Percentiles rank a stretch among this genome's conserved stretches.
phyloP scores from a whole-genome alignment of 2,797 vertebrate genomes.

The Coilia nasus region DNA sequence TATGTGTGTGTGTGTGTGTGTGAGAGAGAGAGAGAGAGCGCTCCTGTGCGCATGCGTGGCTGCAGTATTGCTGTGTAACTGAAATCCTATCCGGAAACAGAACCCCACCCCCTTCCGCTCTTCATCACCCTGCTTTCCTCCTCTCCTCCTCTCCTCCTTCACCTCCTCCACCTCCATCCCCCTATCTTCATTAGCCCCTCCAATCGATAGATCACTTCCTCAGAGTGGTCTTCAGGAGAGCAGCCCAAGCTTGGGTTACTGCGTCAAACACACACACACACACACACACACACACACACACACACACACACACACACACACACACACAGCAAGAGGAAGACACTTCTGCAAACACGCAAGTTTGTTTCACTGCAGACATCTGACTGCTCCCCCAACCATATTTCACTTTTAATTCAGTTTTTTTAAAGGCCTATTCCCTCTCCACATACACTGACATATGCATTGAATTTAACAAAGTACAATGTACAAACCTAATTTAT shows the following conservation, averaged over 20 bases:
- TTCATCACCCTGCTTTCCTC: constrained; percentile 22
- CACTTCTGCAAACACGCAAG: too few species aligned
- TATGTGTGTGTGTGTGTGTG: not conserved
- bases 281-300: not conserved
- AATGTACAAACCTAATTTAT: too few species aligned
- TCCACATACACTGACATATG: too few species aligned
- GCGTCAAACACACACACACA: not conserved
- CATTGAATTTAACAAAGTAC: too few species aligned
- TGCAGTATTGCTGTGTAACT: constrained; percentile 54
- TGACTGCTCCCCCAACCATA: too few species aligned
- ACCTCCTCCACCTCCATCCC: constrained; percentile 35
- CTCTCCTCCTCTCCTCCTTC: constrained; percentile 35
- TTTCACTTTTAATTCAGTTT: too few species aligned
- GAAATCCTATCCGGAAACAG: constrained; percentile 56
- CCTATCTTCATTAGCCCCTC: constrained; percentile 53
- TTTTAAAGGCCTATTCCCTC: too few species aligned
- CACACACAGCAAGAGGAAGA: too few species aligned
- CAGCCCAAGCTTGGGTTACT: constrained; percentile 64
- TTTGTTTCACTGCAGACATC: too few species aligned
- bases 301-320: not conserved
- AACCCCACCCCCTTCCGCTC: constrained; percentile 34
- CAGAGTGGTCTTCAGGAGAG: constrained; percentile 66
- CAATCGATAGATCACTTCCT: constrained; percentile 81
- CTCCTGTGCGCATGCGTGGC: constrained; percentile 20
- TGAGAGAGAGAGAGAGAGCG: too few species aligned